phyloP scores from a whole-genome alignment of 2,797 vertebrate species.

The Heterohyrax brucei region DNA sequence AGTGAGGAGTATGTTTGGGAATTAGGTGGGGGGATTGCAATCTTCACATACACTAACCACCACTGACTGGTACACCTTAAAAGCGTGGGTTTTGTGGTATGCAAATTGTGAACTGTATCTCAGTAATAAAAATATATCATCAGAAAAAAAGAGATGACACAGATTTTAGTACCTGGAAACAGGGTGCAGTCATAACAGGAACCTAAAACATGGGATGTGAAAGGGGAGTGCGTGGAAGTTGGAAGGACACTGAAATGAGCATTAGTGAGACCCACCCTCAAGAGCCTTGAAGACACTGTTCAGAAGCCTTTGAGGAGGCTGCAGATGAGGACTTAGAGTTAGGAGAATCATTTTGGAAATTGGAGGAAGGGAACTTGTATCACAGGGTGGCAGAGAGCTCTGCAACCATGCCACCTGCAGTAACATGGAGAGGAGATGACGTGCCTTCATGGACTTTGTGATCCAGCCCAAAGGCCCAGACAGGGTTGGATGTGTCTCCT shows the following conservation, averaged over 20 bases:
- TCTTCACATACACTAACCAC: too few relatives aligned
- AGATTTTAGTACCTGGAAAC: conserved; percentile 15
- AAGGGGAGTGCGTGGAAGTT: not conserved
- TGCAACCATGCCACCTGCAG: not conserved
- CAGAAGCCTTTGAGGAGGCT: not conserved
- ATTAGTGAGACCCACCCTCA: not conserved
- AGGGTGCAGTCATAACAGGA: not conserved
- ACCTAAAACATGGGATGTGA: conserved; percentile 12
- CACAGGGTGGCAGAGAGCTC: not conserved
- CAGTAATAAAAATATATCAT: not conserved
- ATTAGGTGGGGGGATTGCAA: too few relatives aligned
- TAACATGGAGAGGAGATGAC: not conserved
- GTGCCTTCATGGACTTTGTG: not conserved
- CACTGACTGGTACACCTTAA: not conserved
- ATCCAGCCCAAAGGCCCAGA: not conserved
- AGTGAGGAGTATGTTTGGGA: too few relatives aligned
- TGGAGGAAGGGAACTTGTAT: not conserved
- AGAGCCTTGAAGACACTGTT: not conserved
- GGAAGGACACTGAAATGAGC: not conserved
- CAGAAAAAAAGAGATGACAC: not conserved
- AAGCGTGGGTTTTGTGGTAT: not conserved
- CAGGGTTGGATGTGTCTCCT: not conserved
- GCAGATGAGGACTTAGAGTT: not conserved
- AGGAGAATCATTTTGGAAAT: conserved; percentile 1
- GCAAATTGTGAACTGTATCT: conserved; percentile 13